Percentiles rank a stretch among this genome's conserved stretches.
Conservation (phyloP, 2,113 vertebrate genomes). For the Pogonocichla stellata region DNA sequence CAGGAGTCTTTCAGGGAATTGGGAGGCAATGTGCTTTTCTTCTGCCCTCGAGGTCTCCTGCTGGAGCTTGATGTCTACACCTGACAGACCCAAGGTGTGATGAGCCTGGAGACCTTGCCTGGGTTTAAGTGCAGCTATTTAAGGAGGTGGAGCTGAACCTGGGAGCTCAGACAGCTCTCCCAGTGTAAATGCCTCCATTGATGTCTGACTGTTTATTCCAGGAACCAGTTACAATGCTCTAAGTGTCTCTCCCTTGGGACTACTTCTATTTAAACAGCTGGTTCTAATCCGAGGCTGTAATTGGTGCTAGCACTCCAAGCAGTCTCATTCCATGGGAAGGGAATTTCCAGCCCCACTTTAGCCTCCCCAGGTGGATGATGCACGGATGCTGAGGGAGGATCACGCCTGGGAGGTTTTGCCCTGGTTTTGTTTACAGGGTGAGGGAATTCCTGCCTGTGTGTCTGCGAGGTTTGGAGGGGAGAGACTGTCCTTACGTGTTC, state of each 20-base stretch:
- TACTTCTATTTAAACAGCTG: conserved; percentile 35
- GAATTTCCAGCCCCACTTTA: conserved; percentile 11
- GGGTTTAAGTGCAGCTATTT: neutral
- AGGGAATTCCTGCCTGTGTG: neutral
- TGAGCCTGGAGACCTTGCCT: neutral
- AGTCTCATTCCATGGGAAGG: neutral
- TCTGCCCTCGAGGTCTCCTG: neutral
- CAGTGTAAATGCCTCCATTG: neutral
- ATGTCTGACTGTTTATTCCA: conserved; percentile 29
- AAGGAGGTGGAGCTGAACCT: neutral
- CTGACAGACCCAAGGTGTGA: neutral
- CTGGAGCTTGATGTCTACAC: rapidly evolving
- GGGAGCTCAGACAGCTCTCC: neutral
- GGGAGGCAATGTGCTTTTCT: neutral
- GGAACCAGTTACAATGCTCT: neutral
- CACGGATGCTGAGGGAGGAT: neutral
- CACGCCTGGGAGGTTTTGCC: rapidly evolving
- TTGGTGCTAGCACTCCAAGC: neutral
- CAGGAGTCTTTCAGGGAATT: neutral
- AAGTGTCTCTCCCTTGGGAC: conserved; percentile 41
- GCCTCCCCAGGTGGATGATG: conserved; percentile 22
- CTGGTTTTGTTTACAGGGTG: neutral
- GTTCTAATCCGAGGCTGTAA: conserved; percentile 8
- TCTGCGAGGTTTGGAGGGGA: neutral
- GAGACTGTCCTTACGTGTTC: neutral